A percentile compares a stretch with the other conserved stretches of the same genome.
These are phyloP conservation scores for Esox masquinongy DNA, from an alignment of 2,797 vertebrate species.

Conservation along the genomic window DNA sequence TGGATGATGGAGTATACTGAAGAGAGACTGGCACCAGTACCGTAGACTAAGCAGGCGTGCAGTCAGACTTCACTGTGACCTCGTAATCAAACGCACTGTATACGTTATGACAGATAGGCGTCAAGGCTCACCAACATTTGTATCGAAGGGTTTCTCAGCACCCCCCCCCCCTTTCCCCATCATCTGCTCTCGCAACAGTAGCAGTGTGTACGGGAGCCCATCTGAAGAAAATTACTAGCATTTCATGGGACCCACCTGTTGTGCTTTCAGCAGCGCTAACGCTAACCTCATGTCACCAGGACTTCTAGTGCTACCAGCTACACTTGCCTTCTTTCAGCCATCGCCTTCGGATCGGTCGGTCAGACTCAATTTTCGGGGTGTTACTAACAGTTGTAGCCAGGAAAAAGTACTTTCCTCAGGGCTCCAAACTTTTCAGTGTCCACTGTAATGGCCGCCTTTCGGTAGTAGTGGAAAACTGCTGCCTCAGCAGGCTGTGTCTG, in stretches of 20 bases:
- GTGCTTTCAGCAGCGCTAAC: constrained; percentile 73
- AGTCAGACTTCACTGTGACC: constrained; percentile 55
- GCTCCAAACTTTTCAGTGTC: constrained; percentile 27
- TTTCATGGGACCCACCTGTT: constrained; percentile 80
- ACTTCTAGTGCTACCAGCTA: background rate
- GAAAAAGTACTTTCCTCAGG: constrained; percentile 43
- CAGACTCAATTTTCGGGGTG: constrained; percentile 20
- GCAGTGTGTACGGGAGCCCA: constrained; percentile 73
- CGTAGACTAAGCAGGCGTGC: constrained; percentile 57
- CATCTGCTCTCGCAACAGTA: constrained; percentile 73
- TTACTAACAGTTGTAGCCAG: constrained; percentile 29
- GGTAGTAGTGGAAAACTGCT: constrained; percentile 46
- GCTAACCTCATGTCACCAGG: constrained; percentile 69
- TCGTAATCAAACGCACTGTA: constrained; percentile 43
- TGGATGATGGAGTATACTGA: constrained; percentile 33
- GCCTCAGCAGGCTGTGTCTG: constrained; percentile 60
- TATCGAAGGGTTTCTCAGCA: constrained; percentile 60
- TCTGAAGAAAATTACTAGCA: constrained; percentile 77
- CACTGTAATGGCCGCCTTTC: constrained; percentile 14
- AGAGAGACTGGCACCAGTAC: constrained; percentile 37
- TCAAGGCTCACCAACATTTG: constrained; percentile 40
- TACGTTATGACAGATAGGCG: constrained; percentile 23
- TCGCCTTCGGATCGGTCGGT: constrained; percentile 24
- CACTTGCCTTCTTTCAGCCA: constrained; percentile 4
- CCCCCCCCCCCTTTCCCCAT: constrained; percentile 59